Conservation (phyloP, 1,140 invertebrate genomes). For the Drosophila punjabiensis region DNA sequence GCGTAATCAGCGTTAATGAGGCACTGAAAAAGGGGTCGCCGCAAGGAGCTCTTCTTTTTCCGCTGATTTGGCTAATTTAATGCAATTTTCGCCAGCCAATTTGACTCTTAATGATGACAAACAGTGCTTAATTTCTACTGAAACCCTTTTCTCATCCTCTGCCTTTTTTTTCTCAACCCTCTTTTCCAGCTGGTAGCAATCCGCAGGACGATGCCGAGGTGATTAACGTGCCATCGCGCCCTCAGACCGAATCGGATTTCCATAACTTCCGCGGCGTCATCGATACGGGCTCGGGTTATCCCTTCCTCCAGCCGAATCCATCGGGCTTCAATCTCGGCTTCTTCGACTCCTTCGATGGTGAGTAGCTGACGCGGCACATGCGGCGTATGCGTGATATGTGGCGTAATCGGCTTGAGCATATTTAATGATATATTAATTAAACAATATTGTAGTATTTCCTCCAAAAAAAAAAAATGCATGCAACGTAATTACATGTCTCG, state of each 20-base stretch:
- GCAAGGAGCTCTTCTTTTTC: slow-evolving; percentile 27
- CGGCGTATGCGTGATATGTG: slow-evolving; percentile 46
- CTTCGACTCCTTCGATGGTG: slow-evolving; percentile 78
- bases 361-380: slow-evolving; percentile 48
- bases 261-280: slow-evolving; percentile 76
- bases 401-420: slow-evolving; percentile 29
- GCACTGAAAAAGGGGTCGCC: slow-evolving; percentile 38
- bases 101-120: slow-evolving; percentile 64
- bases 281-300: slow-evolving; percentile 74
- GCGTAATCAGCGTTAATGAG: slow-evolving; percentile 77
- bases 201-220: slow-evolving; percentile 79
- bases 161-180: neutral
- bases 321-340: slow-evolving; percentile 61
- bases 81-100: slow-evolving; percentile 53
- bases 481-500: slow-evolving; percentile 27
- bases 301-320: slow-evolving; percentile 73
- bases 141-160: slow-evolving; percentile 8
- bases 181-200: slow-evolving; percentile 61
- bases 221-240: slow-evolving; percentile 54
- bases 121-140: slow-evolving; percentile 43
- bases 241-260: slow-evolving; percentile 57
- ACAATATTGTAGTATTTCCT: slow-evolving; percentile 33
- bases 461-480: neutral
- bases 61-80: slow-evolving; percentile 73
- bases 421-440: slow-evolving; percentile 53